Conservation (phyloP, 2,797 vertebrate species). For the Morelia viridis region DNA sequence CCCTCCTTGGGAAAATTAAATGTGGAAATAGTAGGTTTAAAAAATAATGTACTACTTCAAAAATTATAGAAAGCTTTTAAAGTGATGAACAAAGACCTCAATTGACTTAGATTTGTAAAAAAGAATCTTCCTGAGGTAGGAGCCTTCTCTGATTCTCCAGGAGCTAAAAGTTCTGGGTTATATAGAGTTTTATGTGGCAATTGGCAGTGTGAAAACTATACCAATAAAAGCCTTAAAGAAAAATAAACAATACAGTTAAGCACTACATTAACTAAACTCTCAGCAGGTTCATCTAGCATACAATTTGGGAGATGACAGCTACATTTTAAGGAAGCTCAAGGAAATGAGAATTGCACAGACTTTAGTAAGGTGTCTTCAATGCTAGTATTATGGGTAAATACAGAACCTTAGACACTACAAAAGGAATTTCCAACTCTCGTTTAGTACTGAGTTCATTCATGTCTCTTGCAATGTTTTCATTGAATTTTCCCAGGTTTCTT, state of each 20-base stretch:
- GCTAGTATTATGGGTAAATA: neutral
- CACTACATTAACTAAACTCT: neutral
- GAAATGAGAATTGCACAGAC: neutral
- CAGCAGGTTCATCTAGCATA: neutral
- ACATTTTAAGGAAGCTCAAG: neutral
- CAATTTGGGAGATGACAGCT: neutral
- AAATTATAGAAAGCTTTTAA: neutral
- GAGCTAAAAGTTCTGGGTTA: neutral
- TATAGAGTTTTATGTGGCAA: neutral
- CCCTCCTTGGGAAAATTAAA: neutral
- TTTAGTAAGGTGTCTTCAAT: neutral
- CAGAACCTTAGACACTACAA: neutral
- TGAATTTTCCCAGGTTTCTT: neutral
- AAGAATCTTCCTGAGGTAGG: neutral
- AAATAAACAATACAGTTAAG: slow-evolving; percentile 23
- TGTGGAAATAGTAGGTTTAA: neutral
- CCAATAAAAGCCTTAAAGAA: slow-evolving; percentile 10
- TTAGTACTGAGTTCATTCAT: neutral
- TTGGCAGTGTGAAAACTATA: neutral
- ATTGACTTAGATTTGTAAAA: neutral
- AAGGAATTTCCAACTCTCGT: neutral
- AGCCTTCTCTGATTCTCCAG: neutral
- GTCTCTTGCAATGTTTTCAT: neutral
- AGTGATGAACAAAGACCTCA: neutral
- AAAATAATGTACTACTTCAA: neutral